Conservation (phyloP, 2,113 vertebrate species). For the Forbesichthys papilliferus region DNA sequence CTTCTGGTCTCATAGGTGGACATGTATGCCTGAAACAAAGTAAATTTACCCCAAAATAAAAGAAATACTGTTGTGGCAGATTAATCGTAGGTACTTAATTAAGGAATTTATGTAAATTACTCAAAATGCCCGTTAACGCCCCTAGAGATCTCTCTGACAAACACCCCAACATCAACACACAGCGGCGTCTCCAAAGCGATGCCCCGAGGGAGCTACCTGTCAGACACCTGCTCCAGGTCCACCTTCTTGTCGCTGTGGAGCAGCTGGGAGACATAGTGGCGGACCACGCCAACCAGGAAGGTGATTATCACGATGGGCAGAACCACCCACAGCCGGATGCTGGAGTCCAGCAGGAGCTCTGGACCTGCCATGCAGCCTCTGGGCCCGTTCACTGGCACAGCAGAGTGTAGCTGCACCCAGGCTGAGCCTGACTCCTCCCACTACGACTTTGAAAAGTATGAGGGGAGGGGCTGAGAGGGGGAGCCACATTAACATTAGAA, state of each 20-base stretch:
- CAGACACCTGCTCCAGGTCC: conserved; percentile 78
- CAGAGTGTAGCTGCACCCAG: no score
- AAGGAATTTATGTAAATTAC: no score
- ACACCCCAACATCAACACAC: not conserved
- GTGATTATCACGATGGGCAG: conserved; percentile 84
- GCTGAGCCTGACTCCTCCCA: no score
- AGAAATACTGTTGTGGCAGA: no score
- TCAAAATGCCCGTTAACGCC: no score
- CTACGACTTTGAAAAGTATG: no score
- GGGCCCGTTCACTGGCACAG: not conserved
- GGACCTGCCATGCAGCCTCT: conserved; percentile 70
- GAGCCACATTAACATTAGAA: no score
- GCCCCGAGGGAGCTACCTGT: conserved; percentile 69
- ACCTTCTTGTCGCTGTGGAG: conserved; percentile 79
- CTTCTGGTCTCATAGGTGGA: no score
- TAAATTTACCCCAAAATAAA: no score
- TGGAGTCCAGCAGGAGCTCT: conserved; percentile 82
- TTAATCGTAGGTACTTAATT: no score
- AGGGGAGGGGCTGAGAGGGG: no score
- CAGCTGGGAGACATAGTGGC: conserved; percentile 81
- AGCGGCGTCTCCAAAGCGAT: not conserved
- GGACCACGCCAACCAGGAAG: conserved; percentile 78
- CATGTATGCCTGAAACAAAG: no score
- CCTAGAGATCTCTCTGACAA: not conserved
- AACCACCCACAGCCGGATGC: conserved; percentile 83